Evolutionary conservation across 2,797 vertebrate genomes (phyloP).

Genomic region (Rhinatrema bivittatum): DNA sequence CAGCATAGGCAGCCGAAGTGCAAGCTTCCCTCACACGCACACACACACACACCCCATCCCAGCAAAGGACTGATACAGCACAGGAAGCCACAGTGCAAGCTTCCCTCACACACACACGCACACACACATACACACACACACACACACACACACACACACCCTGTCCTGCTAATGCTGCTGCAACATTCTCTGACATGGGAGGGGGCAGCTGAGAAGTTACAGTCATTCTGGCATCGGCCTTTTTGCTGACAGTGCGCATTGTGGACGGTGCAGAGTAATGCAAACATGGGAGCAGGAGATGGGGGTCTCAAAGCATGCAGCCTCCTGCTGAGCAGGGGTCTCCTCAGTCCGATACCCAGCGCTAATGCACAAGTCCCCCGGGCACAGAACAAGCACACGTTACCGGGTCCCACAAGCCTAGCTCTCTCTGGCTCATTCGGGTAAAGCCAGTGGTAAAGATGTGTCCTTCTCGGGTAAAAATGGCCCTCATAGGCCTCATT

Average conservation of each 20-base stretch:
- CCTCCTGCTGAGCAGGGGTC: no score
- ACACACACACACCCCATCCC: neutral
- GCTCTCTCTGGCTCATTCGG: constrained; percentile 72
- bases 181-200: no score
- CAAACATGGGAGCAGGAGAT: no score
- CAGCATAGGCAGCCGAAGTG: rapidly evolving
- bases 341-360: no score
- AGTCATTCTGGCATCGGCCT: no score
- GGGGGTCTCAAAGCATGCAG: no score
- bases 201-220: no score
- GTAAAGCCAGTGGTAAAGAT: constrained; percentile 74
- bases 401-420: constrained; percentile 76
- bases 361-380: constrained; percentile 45
- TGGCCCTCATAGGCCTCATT: constrained; percentile 66
- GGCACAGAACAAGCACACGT: constrained; percentile 40
- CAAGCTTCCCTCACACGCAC: neutral
- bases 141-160: neutral
- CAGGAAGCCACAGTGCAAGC: rapidly evolving
- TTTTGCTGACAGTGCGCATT: no score
- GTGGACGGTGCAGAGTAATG: no score
- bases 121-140: neutral
- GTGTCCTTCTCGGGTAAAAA: constrained; percentile 68
- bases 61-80: rapidly evolving
- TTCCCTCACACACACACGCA: no score
- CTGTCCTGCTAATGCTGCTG: neutral